Percentiles rank a stretch among this genome's conserved stretches.
phyloP scores from a whole-genome alignment of 2,113 vertebrate genomes.

The Sciurus niger region DNA sequence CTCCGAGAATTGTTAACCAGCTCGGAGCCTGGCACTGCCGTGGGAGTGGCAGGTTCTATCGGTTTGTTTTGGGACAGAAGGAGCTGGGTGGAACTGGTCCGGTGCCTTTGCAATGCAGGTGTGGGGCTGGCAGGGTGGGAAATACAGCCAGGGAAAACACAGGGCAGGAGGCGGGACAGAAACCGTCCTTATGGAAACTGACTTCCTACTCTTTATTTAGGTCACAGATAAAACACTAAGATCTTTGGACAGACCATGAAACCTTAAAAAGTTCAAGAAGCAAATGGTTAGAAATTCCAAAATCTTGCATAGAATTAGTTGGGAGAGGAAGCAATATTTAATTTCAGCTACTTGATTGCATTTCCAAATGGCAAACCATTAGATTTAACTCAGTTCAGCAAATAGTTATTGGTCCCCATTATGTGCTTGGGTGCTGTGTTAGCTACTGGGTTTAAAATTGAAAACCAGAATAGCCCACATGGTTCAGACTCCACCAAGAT shows the following conservation, averaged over 20 bases:
- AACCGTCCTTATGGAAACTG: not conserved
- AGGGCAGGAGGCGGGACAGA: not conserved
- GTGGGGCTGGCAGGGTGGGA: not conserved
- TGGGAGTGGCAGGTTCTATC: not conserved
- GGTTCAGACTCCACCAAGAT: not conserved
- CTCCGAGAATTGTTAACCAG: not conserved
- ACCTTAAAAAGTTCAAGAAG: constrained; percentile 23
- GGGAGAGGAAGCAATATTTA: constrained; percentile 29
- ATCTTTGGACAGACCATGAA: not conserved
- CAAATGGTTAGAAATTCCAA: constrained; percentile 12
- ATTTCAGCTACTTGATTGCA: not conserved
- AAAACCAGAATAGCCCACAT: not conserved
- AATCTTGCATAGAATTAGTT: not conserved
- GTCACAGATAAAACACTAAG: not conserved
- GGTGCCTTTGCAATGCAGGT: constrained; percentile 58
- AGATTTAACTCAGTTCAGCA: not conserved
- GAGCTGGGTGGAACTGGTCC: constrained; percentile 58
- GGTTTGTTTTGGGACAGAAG: constrained; percentile 58
- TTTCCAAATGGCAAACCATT: constrained; percentile 5
- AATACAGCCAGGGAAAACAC: constrained; percentile 51
- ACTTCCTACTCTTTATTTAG: not conserved
- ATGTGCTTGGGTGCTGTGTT: not conserved
- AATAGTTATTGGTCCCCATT: not conserved
- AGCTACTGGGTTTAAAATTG: not conserved
- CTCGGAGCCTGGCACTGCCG: not conserved